These are phyloP conservation scores for Lepidurus arcticus DNA, from an alignment of 1,140 invertebrate species.

Conservation along the genomic window DNA sequence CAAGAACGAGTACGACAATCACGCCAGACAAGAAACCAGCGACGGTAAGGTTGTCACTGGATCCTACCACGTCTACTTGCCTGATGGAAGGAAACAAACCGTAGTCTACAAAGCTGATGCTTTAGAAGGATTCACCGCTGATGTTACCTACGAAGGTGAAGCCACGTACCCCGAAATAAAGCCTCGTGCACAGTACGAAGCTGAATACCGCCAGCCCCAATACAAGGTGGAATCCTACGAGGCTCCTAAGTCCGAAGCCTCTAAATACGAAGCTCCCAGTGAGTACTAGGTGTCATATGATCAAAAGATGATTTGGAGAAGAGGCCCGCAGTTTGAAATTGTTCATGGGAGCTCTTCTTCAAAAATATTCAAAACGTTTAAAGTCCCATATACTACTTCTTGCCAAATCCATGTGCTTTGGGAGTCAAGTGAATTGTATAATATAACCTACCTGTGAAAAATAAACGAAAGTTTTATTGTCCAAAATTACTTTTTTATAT, in stretches of 20 bases:
- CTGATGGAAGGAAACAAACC: constrained; percentile 57
- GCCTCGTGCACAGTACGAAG: background rate
- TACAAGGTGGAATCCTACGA: background rate
- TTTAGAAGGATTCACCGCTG: constrained; percentile 43
- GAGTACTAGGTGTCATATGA: background rate
- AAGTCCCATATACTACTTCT: too few relatives aligned
- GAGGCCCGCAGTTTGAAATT: background rate
- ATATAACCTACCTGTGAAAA: too few relatives aligned
- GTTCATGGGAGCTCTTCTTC: too few relatives aligned
- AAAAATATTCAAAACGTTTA: too few relatives aligned
- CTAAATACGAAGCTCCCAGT: background rate
- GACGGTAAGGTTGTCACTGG: constrained; percentile 69
- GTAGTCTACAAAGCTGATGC: constrained; percentile 41
- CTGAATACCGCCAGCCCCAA: constrained; percentile 19
- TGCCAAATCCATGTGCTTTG: too few relatives aligned
- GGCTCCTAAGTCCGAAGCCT: background rate
- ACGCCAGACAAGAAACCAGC: constrained; percentile 69
- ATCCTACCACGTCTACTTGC: constrained; percentile 65
- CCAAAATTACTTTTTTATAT: too few relatives aligned
- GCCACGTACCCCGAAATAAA: constrained; percentile 40
- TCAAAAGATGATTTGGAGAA: background rate
- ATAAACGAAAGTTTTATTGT: too few relatives aligned
- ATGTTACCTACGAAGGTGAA: constrained; percentile 44
- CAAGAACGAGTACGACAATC: constrained; percentile 61
- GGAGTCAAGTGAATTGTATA: too few relatives aligned